Percentiles rank a stretch among this genome's conserved stretches.
phyloP scores from a whole-genome alignment of 2,888 invertebrate genomes.

The Lobophora halterata region DNA sequence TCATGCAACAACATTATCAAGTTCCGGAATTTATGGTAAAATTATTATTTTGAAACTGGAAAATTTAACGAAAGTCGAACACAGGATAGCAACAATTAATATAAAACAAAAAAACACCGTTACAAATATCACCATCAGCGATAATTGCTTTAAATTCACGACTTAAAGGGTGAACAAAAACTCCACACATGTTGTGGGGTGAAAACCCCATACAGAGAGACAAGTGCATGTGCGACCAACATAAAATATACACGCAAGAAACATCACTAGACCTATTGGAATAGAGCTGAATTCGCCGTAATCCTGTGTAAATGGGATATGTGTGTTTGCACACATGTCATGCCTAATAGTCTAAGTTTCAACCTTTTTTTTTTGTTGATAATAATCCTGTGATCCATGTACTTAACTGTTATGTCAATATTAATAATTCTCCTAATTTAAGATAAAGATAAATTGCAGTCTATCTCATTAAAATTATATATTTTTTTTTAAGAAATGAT shows the following conservation, averaged over 20 bases:
- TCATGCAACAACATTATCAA: too few relatives aligned
- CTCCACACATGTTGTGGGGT: slow-evolving; percentile 66
- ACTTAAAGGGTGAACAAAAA: slow-evolving; percentile 46
- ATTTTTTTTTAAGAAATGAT: too few relatives aligned
- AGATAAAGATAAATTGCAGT: too few relatives aligned
- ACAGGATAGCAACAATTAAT: slow-evolving; percentile 10
- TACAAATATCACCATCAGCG: slow-evolving; percentile 16
- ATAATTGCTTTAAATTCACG: slow-evolving; percentile 19
- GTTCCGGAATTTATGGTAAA: too few relatives aligned
- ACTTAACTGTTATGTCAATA: slow-evolving; percentile 12
- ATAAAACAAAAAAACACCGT: slow-evolving; percentile 30
- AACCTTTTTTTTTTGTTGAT: slow-evolving; percentile 12
- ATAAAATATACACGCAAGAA: too few relatives aligned
- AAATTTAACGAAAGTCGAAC: not conserved
- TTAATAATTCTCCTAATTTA: slow-evolving; percentile 1
- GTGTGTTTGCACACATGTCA: slow-evolving; percentile 24
- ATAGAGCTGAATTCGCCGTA: slow-evolving; percentile 5
- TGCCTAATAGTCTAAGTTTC: slow-evolving; percentile 16
- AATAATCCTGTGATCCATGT: slow-evolving; percentile 11
- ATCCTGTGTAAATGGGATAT: not conserved
- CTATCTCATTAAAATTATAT: too few relatives aligned
- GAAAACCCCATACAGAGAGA: slow-evolving; percentile 56
- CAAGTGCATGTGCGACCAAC: slow-evolving; percentile 55
- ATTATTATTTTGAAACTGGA: too few relatives aligned
- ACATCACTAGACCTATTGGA: not conserved